Evolutionary conservation across 2,888 invertebrate genomes (phyloP).

Genomic region (Lithophane ornitopus): DNA sequence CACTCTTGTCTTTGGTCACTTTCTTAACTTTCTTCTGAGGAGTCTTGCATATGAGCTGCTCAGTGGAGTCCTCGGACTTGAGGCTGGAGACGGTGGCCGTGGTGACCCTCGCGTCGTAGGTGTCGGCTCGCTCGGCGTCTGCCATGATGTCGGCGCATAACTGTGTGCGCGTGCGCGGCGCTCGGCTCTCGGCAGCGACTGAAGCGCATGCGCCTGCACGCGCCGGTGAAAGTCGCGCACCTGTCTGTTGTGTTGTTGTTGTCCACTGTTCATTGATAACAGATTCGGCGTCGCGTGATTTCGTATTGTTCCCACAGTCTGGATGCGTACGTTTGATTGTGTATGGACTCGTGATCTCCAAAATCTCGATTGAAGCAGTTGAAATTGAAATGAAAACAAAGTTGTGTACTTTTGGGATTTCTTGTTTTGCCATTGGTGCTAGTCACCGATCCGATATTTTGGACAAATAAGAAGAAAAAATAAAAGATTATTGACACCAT

Average conservation of each 20-base stretch:
- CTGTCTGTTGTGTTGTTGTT: constrained; percentile 65
- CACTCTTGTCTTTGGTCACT: constrained; percentile 80
- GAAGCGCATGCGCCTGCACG: constrained; percentile 51
- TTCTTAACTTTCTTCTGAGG: constrained; percentile 82
- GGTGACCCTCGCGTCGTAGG: constrained; percentile 70
- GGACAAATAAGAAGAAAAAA: too few relatives aligned
- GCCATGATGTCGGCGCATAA: constrained; percentile 71
- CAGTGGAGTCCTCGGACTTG: constrained; percentile 90
- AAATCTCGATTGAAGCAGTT: neutral
- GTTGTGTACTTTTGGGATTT: neutral
- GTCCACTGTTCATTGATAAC: constrained; percentile 64
- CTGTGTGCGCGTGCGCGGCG: constrained; percentile 63
- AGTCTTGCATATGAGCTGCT: constrained; percentile 90
- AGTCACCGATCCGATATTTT: neutral
- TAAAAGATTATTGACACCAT: too few relatives aligned
- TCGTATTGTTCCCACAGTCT: constrained; percentile 46
- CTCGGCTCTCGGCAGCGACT: constrained; percentile 65
- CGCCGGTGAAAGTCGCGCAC: constrained; percentile 68
- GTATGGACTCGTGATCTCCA: neutral
- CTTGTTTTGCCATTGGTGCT: neutral
- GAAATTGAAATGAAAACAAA: too few relatives aligned
- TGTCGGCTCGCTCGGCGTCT: constrained; percentile 69
- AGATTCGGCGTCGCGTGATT: constrained; percentile 46
- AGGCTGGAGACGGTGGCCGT: constrained; percentile 87
- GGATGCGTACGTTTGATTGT: neutral